phyloP scores from a whole-genome alignment of 2,797 vertebrate species.

The Ataeniobius toweri region DNA sequence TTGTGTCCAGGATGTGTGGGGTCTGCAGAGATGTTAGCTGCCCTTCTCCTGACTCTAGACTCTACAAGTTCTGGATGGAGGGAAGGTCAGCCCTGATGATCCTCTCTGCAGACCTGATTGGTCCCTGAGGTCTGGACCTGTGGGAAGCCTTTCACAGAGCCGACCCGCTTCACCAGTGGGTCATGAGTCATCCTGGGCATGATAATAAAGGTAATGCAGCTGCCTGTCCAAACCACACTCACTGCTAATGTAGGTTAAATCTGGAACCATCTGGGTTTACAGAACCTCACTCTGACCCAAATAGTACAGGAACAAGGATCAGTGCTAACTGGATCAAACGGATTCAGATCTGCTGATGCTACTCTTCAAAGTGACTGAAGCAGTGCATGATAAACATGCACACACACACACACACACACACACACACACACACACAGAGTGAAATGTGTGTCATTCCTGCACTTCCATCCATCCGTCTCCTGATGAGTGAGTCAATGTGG shows the following conservation, averaged over 20 bases:
- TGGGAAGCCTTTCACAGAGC: too few species aligned
- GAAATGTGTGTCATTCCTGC: conserved; percentile 22
- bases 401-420: conserved; percentile 13
- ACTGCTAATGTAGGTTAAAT: conserved; percentile 1
- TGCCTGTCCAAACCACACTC: not conserved
- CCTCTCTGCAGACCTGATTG: too few species aligned
- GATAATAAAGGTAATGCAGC: conserved; percentile 17
- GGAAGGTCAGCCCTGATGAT: too few species aligned
- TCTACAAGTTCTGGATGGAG: too few species aligned
- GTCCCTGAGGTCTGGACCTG: too few species aligned
- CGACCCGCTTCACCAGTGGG: too few species aligned
- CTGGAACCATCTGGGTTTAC: not conserved
- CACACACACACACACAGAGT: conserved; percentile 29
- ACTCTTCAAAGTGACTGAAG: not conserved
- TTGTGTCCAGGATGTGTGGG: too few species aligned
- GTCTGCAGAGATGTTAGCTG: not conserved
- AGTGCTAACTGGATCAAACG: conserved; percentile 3
- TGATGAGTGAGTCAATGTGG: conserved; percentile 60
- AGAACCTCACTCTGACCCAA: conserved; percentile 8
- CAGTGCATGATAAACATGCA: conserved; percentile 16
- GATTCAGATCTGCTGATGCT: conserved; percentile 4
- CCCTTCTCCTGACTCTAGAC: not conserved
- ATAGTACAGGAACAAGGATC: conserved; percentile 39
- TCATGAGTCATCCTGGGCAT: not conserved
- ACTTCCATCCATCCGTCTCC: conserved; percentile 37